Conservation (phyloP, 2,888 invertebrate genomes). For the Nomada fucata region DNA sequence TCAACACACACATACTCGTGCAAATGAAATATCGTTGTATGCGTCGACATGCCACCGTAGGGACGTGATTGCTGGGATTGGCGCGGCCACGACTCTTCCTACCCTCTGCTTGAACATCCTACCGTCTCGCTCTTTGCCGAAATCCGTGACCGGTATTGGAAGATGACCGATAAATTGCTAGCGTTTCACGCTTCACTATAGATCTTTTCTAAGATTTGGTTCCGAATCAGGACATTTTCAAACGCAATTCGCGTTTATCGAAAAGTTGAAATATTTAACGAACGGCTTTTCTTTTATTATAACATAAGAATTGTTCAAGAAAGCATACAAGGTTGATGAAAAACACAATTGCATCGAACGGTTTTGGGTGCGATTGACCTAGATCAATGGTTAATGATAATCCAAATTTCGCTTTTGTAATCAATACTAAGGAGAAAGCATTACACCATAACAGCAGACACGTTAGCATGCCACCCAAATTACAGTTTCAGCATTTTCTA, state of each 20-base stretch:
- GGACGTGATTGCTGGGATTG: conserved; percentile 69
- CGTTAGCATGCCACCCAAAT: neutral
- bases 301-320: neutral
- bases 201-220: neutral
- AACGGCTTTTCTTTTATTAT: neutral
- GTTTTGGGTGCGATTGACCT: neutral
- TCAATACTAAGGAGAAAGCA: conserved; percentile 18
- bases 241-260: neutral
- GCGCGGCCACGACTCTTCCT: conserved; percentile 70
- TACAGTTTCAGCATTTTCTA: neutral
- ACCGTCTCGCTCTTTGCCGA: conserved; percentile 66
- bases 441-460: neutral
- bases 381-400: neutral
- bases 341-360: neutral
- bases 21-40: neutral
- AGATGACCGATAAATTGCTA: conserved; percentile 68
- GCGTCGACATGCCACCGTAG: conserved; percentile 42
- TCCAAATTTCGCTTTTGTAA: conserved; percentile 21
- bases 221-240: neutral
- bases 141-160: conserved; percentile 67
- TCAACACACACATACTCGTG: conserved; percentile 7
- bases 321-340: neutral
- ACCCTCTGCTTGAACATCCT: conserved; percentile 66
- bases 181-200: conserved; percentile 20
- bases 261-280: neutral